These are phyloP conservation scores for Odontomachus brunneus DNA, from an alignment of 1,140 invertebrate genomes.

Conservation along the genomic window DNA sequence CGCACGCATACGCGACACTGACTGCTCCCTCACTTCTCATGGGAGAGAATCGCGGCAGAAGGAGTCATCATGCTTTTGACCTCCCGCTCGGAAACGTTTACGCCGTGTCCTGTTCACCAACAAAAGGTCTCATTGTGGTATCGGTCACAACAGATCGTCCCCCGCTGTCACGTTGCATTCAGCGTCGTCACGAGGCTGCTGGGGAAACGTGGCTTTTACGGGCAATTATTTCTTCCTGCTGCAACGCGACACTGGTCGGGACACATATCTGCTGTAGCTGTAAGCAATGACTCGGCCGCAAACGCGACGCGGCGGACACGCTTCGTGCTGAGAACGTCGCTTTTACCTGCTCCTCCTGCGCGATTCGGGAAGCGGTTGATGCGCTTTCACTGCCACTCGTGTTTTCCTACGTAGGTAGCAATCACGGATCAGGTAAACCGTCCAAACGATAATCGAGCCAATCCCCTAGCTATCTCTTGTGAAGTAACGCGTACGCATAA, in stretches of 20 bases:
- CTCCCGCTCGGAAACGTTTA: conserved; percentile 70
- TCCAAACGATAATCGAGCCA: neutral
- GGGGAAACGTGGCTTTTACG: conserved; percentile 74
- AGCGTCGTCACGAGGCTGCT: conserved; percentile 65
- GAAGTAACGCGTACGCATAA: no score
- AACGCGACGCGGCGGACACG: conserved; percentile 46
- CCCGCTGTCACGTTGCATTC: conserved; percentile 73
- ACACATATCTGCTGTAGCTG: conserved; percentile 33
- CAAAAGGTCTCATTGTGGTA: conserved; percentile 76
- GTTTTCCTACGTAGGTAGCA: neutral
- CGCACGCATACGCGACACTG: no score
- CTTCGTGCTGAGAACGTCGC: conserved; percentile 49
- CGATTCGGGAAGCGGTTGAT: conserved; percentile 34
- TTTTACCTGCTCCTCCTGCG: conserved; percentile 54
- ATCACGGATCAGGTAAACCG: neutral
- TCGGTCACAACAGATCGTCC: conserved; percentile 77
- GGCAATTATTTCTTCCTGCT: conserved; percentile 74
- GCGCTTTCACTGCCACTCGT: conserved; percentile 13
- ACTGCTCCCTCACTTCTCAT: conserved; percentile 40
- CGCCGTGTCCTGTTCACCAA: conserved; percentile 64
- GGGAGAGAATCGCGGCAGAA: conserved; percentile 62
- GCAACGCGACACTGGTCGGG: conserved; percentile 1
- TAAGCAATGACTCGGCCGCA: conserved; percentile 50
- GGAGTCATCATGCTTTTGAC: conserved; percentile 71
- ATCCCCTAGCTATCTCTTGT: no score